A percentile compares a stretch with the other conserved stretches of the same genome.
phyloP scores from a whole-genome alignment of 2,888 invertebrate genomes.

The Tuberolachnus salignus region DNA sequence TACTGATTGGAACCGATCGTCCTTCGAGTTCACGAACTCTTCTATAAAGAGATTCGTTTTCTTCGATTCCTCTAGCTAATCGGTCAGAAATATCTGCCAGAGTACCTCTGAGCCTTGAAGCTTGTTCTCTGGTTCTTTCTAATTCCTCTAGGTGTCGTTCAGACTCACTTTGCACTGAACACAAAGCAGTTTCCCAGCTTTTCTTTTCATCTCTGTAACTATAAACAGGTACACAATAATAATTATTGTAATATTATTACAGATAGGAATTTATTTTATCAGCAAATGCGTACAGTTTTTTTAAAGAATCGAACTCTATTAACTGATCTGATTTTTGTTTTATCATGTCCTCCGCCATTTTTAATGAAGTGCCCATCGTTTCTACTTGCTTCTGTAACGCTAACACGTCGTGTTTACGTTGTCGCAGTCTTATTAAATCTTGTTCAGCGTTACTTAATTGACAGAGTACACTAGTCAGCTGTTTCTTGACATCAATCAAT shows the following conservation, averaged over 20 bases:
- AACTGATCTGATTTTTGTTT: slow-evolving; percentile 74
- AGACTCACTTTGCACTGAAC: slow-evolving; percentile 36
- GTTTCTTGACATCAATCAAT: slow-evolving; percentile 74
- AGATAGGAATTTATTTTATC: slow-evolving; percentile 59
- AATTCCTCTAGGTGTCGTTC: slow-evolving; percentile 60
- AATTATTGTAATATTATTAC: not conserved
- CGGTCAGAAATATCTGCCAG: slow-evolving; percentile 60
- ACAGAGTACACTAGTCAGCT: slow-evolving; percentile 69
- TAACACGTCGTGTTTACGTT: slow-evolving; percentile 73
- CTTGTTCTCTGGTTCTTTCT: slow-evolving; percentile 72
- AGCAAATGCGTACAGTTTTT: slow-evolving; percentile 65
- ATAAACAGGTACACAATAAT: too few relatives aligned
- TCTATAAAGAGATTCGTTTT: slow-evolving; percentile 75
- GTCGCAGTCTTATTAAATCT: slow-evolving; percentile 74
- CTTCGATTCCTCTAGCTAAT: slow-evolving; percentile 68
- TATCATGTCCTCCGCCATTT: slow-evolving; percentile 78
- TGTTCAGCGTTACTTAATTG: slow-evolving; percentile 74
- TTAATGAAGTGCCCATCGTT: slow-evolving; percentile 65
- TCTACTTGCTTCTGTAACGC: slow-evolving; percentile 70
- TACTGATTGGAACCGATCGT: slow-evolving; percentile 65
- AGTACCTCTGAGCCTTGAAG: slow-evolving; percentile 57
- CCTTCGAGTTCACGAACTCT: slow-evolving; percentile 77
- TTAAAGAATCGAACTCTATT: slow-evolving; percentile 70
- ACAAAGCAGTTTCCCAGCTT: slow-evolving; percentile 43
- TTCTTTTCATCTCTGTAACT: slow-evolving; percentile 50